Percentiles rank a stretch among this genome's conserved stretches.
Conservation (phyloP, 2,797 vertebrate genomes). For the Sebastes taczanowskii region DNA sequence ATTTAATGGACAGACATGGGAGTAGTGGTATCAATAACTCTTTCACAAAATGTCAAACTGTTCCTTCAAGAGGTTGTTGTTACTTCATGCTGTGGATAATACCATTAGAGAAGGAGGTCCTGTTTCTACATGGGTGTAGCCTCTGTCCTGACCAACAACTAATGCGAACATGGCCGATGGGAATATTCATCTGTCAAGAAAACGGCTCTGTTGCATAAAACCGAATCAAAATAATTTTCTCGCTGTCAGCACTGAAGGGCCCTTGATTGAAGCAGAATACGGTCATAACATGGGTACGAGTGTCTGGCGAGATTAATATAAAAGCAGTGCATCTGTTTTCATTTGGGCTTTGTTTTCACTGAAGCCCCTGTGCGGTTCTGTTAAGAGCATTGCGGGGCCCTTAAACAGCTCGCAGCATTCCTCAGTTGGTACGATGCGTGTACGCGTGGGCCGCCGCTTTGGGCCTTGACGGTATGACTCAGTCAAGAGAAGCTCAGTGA, state of each 20-base stretch:
- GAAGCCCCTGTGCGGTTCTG: conserved; percentile 59
- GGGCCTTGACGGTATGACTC: conserved; percentile 31
- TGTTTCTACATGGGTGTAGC: neutral
- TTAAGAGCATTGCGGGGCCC: conserved; percentile 35
- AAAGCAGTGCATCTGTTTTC: conserved; percentile 68
- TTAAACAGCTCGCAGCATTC: conserved; percentile 50
- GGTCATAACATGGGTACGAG: conserved; percentile 30
- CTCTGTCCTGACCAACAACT: neutral
- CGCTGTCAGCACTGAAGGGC: conserved; percentile 26
- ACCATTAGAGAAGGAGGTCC: neutral
- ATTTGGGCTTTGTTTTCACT: conserved; percentile 63
- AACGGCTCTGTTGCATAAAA: conserved; percentile 19
- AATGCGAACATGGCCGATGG: neutral
- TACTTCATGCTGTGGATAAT: neutral
- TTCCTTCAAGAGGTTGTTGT: neutral
- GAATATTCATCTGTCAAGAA: conserved; percentile 14
- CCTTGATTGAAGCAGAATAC: conserved; percentile 35
- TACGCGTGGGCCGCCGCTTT: conserved; percentile 18
- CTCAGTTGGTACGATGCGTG: conserved; percentile 27
- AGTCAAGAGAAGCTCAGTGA: conserved; percentile 27
- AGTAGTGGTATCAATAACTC: neutral
- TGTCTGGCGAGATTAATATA: conserved; percentile 39
- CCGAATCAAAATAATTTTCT: neutral
- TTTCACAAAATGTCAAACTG: neutral
- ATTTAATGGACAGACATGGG: no score